Evolutionary conservation across 2,797 vertebrate genomes (phyloP).

Genomic region (Eulemur albifrons): DNA sequence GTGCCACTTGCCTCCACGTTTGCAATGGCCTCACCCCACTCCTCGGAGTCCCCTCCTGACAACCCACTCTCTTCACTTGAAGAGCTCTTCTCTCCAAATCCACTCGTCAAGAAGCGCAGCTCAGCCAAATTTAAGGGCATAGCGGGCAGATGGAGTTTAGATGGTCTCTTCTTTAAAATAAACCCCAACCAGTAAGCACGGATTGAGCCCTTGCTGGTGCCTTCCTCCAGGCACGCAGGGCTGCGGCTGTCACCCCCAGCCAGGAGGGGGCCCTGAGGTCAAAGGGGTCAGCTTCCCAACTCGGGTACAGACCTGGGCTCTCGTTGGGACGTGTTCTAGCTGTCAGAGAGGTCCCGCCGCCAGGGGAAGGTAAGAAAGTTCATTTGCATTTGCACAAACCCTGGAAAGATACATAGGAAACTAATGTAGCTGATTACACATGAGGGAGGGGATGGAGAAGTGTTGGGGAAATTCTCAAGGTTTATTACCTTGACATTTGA

Average conservation of each 20-base stretch:
- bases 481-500: not conserved
- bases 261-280: not conserved
- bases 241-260: not conserved
- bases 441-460: not conserved
- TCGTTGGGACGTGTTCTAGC: not conserved
- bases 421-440: not conserved
- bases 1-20: conserved; percentile 3
- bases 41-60: not conserved
- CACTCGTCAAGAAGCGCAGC: not conserved
- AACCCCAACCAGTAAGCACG: not conserved
- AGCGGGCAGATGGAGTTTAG: not conserved
- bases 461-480: not conserved
- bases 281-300: too few species aligned
- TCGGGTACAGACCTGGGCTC: not conserved
- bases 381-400: conserved; percentile 42
- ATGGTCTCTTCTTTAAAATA: not conserved
- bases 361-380: conserved; percentile 21
- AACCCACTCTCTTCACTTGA: not conserved
- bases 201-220: not conserved
- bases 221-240: not conserved
- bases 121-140: not conserved
- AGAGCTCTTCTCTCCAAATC: not conserved
- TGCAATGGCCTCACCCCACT: not conserved
- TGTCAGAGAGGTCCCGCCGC: not conserved
- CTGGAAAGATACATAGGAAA: not conserved